phyloP scores from a whole-genome alignment of 2,113 vertebrate species.

The human region GRCh38 chr3:487501-488000 shows the following conservation, averaged over 20 bases:
- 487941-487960: neutral
- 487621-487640: neutral
- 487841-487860: neutral
- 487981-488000: neutral
- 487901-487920: neutral
- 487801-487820: neutral
- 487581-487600: neutral
- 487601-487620: neutral
- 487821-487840: neutral
- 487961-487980: neutral
- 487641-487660: neutral
- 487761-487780: neutral
- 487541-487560: neutral
- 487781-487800: neutral
- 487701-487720: neutral
- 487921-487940: neutral
- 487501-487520: neutral
- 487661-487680: neutral
- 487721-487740: neutral
- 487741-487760: slow-evolving; percentile 17
- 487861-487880: neutral
- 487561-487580: neutral
- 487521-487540: neutral
- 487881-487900: neutral
- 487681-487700: neutral